phyloP scores from a whole-genome alignment of 1,140 invertebrate genomes.

The Drosophila nikananu region DNA sequence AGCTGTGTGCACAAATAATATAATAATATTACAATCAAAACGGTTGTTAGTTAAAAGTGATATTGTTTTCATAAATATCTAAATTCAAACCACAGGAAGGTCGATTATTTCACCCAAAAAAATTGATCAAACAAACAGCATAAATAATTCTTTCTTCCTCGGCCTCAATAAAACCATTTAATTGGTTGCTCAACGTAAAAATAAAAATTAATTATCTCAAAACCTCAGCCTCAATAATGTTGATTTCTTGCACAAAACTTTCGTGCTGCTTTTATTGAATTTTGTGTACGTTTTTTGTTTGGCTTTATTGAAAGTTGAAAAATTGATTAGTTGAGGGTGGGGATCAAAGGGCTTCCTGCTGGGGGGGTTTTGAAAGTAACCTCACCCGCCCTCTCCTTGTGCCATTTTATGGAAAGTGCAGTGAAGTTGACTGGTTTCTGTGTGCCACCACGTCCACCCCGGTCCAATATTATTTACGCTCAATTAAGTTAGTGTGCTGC shows the following conservation, averaged over 20 bases:
- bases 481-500: conserved; percentile 61
- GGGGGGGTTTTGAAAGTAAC: background rate
- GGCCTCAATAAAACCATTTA: too few species aligned
- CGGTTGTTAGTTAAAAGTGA: too few species aligned
- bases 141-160: background rate
- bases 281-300: background rate
- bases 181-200: too few species aligned
- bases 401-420: conserved; percentile 41
- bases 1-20: too few species aligned
- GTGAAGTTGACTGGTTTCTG: conserved; percentile 32
- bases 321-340: conserved; percentile 4
- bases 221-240: background rate
- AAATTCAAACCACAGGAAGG: too few species aligned
- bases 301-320: conserved; percentile 2
- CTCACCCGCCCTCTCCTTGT: background rate
- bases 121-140: background rate
- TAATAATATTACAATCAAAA: too few species aligned
- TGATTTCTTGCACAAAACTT: too few species aligned
- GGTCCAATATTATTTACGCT: conserved; percentile 62
- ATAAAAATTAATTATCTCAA: too few species aligned
- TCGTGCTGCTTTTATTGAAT: too few species aligned
- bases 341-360: background rate
- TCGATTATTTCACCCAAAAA: too few species aligned
- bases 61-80: too few species aligned
- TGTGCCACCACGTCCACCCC: background rate